Evolutionary conservation across 2,888 invertebrate species (phyloP).

Genomic region (Biston betularia): DNA sequence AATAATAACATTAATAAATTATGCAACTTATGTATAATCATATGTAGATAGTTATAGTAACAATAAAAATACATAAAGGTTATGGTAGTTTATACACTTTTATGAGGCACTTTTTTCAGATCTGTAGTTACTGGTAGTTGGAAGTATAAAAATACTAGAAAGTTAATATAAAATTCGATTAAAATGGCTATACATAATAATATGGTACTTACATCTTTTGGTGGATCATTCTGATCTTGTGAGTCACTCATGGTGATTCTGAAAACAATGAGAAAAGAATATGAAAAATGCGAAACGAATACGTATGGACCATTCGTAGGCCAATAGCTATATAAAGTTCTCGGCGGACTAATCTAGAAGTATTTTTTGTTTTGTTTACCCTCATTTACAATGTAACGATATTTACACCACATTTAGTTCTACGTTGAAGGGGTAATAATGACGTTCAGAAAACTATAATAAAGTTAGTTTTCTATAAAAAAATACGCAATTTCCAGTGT

Average conservation of each 20-base stretch:
- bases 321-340: background rate
- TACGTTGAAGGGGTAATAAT: background rate
- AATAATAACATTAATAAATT: too few relatives aligned
- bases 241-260: constrained; percentile 74
- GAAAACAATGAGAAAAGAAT: constrained; percentile 40
- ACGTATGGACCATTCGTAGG: background rate
- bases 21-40: too few relatives aligned
- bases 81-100: background rate
- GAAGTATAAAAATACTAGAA: too few relatives aligned
- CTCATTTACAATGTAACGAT: constrained; percentile 30
- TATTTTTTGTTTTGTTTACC: constrained; percentile 57
- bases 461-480: background rate
- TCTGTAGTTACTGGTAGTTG: too few relatives aligned
- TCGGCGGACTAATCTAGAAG: constrained; percentile 9
- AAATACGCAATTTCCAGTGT: background rate
- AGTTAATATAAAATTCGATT: too few relatives aligned
- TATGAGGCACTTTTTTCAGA: too few relatives aligned
- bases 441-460: too few relatives aligned
- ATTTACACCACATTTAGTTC: background rate
- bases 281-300: background rate
- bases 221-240: constrained; percentile 75
- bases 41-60: background rate
- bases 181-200: too few relatives aligned
- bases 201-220: constrained; percentile 73
- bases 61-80: background rate